phyloP scores from a whole-genome alignment of 2,888 invertebrate genomes.

The Phengaris alcon region DNA sequence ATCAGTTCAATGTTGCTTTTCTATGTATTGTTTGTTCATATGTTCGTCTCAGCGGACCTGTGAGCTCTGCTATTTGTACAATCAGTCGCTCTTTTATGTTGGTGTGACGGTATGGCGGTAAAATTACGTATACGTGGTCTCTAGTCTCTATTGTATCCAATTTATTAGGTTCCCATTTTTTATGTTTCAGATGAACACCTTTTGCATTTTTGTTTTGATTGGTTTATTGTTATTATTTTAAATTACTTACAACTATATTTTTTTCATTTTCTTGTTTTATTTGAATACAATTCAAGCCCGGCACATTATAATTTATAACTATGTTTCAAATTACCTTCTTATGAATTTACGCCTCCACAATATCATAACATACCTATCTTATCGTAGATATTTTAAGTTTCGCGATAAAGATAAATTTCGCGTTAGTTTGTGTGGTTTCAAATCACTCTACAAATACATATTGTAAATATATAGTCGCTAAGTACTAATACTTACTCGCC shows the following conservation, averaged over 20 bases:
- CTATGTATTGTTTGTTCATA: not conserved
- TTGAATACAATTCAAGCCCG: not conserved
- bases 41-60: not conserved
- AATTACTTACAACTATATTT: no score
- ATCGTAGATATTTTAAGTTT: conserved; percentile 5
- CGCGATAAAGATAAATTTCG: conserved; percentile 14
- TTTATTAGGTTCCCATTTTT: no score
- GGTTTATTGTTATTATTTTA: no score
- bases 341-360: not conserved
- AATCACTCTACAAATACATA: not conserved
- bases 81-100: no score
- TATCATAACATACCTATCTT: not conserved
- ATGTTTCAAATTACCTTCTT: not conserved
- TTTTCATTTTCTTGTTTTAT: no score
- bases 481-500: conserved; percentile 54
- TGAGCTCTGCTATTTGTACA: no score
- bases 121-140: no score
- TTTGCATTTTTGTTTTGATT: no score
- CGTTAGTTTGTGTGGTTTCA: conserved; percentile 6
- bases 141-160: no score
- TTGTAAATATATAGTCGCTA: conserved; percentile 36
- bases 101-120: no score
- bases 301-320: not conserved
- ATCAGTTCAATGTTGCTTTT: not conserved
- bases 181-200: no score